Evolutionary conservation across 2,797 vertebrate species (phyloP), one percentile per base, ranked within the genome.

Genomic region (Heliangelus exortis): DNA sequence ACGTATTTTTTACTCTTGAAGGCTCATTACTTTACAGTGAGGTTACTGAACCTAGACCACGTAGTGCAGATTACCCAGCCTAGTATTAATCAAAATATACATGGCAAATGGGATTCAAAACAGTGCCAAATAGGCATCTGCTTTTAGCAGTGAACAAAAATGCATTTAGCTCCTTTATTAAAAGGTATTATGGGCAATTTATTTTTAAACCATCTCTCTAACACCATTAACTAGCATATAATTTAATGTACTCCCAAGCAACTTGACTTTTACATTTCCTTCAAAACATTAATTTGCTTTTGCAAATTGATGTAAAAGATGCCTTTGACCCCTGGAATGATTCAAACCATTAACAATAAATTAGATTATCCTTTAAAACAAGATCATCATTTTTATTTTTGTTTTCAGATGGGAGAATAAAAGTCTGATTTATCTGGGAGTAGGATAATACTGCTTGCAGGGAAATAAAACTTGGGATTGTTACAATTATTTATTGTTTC

Each of bases 81-180:
- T 95, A 97, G 96, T 98, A 99, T 99, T 99, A 98, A 98, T 99
- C 98, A 99, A 99, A 98, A 98, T 98, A 98, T 98, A 98, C 97
- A 97, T 96, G 97, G 98, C 91, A 97, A 98, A 98, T 97, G 97
- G 96, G 96, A 98, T 98, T 98, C 97, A 97, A 97, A 98, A 97
- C 82, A 97, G 94, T 97, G 96, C 95, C 97, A 98, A 97, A 96
- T 86, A 97, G 81, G 89, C 97, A 98, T 97, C 95, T 98, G 96
- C 96, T 97, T 97, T 98, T 97, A 98, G 96, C 94, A 97, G 96
- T 96, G 97, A 98, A 98, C 97, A 97, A 97, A 98, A 98, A 97
- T 93, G 89, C 89, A 95, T 96, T 96, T 97, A 95, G 77, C 61
- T 97, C 73, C 73, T 97, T 97, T 98, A 97, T 97, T 97, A 97